Conservation (phyloP, 1,140 invertebrate species). For the Drosophila saltans region DNA sequence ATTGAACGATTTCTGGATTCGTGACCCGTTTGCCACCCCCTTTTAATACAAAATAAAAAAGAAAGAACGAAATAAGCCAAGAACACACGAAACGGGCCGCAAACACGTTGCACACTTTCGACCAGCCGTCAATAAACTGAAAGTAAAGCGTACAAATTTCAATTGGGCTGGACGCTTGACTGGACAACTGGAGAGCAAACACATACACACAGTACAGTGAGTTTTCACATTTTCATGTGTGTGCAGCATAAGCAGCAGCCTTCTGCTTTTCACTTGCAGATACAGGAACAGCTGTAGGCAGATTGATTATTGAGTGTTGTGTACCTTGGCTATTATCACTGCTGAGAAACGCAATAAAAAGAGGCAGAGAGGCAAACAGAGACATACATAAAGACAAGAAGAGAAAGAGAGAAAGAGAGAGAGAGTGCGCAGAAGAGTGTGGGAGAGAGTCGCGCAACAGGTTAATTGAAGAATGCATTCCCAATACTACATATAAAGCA, state of each 20-base stretch:
- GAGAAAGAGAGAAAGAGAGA: conserved; percentile 13
- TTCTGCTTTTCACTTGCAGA: conserved; percentile 44
- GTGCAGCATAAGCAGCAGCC: conserved; percentile 75
- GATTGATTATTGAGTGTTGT: conserved; percentile 45
- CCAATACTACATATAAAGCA: conserved; percentile 26
- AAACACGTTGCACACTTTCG: conserved; percentile 67
- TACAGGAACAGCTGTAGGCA: conserved; percentile 28
- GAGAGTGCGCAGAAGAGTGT: conserved; percentile 9
- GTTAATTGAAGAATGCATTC: conserved; percentile 57
- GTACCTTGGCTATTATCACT: conserved; percentile 41
- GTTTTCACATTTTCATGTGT: conserved; percentile 33
- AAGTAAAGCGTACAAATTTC: conserved; percentile 53
- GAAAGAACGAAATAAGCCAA: conserved; percentile 28
- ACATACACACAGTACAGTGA: not conserved
- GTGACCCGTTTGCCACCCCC: conserved; percentile 16
- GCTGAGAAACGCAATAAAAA: conserved; percentile 7
- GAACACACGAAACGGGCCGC: conserved; percentile 21
- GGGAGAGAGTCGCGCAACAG: conserved; percentile 63
- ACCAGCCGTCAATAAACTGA: conserved; percentile 65
- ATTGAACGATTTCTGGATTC: conserved; percentile 12
- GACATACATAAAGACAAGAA: too few relatives aligned
- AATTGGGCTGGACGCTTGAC: conserved; percentile 56
- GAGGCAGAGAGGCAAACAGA: not conserved
- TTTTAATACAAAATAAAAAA: conserved; percentile 15
- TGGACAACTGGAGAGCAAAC: conserved; percentile 28